These are phyloP conservation scores for Hippocampus guttulatus DNA, from an alignment of 2,113 vertebrate species.

Conservation along the genomic window DNA sequence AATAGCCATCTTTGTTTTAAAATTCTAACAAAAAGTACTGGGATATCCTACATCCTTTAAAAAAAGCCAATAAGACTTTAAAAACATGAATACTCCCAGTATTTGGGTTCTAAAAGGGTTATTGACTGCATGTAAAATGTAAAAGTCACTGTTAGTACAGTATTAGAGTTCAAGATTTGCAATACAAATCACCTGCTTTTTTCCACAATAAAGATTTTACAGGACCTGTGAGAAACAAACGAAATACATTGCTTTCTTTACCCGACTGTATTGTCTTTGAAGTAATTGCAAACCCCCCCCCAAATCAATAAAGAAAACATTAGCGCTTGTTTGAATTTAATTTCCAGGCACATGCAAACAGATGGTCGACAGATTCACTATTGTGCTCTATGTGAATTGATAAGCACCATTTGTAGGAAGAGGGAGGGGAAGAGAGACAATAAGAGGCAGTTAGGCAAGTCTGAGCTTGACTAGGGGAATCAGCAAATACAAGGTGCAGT, in stretches of 20 bases:
- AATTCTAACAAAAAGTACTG: too few species aligned
- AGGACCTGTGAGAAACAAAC: neutral
- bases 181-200: neutral
- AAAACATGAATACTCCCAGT: too few species aligned
- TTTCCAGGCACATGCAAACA: constrained; percentile 54
- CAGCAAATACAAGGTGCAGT: constrained; percentile 26
- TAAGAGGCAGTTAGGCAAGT: constrained; percentile 37
- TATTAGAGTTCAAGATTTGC: neutral
- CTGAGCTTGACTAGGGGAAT: constrained; percentile 37
- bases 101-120: too few species aligned
- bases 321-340: constrained; percentile 56
- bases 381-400: constrained; percentile 17
- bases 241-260: constrained; percentile 12
- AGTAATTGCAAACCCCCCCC: neutral
- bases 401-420: constrained; percentile 4
- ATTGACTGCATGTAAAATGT: too few species aligned
- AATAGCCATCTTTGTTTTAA: too few species aligned
- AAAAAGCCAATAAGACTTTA: too few species aligned
- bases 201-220: neutral
- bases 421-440: constrained; percentile 14
- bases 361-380: constrained; percentile 40
- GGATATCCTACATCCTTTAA: too few species aligned
- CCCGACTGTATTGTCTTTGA: constrained; percentile 25
- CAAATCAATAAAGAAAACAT: neutral
- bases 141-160: neutral